phyloP scores from a whole-genome alignment of 2,113 vertebrate genomes.

The Orientallactaga bullata region DNA sequence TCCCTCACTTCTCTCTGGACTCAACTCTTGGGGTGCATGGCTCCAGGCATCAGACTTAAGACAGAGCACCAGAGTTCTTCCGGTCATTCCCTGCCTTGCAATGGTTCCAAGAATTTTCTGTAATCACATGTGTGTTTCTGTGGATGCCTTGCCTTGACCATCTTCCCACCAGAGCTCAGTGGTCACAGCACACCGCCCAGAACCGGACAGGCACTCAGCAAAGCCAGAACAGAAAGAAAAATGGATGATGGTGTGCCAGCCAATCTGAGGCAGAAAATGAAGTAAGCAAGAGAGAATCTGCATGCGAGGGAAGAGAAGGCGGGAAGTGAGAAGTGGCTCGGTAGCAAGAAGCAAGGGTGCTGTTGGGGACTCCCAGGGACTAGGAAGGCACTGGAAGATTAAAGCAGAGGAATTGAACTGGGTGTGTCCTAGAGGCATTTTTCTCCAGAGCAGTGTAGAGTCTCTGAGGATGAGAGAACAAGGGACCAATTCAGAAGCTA shows the following conservation, averaged over 20 bases:
- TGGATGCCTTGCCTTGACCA: no score
- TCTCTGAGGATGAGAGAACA: no score
- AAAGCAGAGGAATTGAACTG: background rate
- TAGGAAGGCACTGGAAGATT: background rate
- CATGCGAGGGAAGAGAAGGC: background rate
- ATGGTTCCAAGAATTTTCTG: accelerated
- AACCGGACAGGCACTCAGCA: background rate
- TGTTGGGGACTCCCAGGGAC: accelerated
- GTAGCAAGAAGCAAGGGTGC: background rate
- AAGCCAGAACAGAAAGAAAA: background rate
- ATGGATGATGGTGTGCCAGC: background rate
- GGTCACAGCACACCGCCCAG: background rate
- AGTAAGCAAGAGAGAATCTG: background rate
- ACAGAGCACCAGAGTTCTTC: accelerated
- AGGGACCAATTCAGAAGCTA: background rate
- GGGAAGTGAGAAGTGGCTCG: no score
- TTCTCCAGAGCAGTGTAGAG: background rate
- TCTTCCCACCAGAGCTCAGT: background rate
- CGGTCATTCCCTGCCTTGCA: accelerated
- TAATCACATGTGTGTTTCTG: background rate
- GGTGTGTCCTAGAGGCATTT: background rate
- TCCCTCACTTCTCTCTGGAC: background rate
- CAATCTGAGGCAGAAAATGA: background rate
- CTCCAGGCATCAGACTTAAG: background rate
- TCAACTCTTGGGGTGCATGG: accelerated